Evolutionary conservation across 2,888 invertebrate species (phyloP), one percentile per base, ranked within the genome.

Genomic region (Gisinianus flammeolus): DNA sequence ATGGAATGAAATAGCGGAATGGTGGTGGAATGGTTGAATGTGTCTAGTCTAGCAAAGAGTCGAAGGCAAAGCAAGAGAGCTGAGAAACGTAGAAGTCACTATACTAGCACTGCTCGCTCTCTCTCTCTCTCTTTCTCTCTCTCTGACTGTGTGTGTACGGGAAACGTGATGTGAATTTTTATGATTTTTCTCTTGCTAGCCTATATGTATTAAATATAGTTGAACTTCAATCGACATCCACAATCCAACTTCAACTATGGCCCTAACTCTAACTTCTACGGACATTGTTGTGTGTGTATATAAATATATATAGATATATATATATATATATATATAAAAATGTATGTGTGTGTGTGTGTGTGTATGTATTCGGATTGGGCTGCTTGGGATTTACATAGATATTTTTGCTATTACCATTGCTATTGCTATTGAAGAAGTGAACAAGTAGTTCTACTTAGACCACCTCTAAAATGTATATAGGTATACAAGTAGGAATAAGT

Each of bases 81-180:
- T n/a, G 54, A 54, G n/a, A 16, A 16, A 30, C 28, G n/a, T 24
- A 22, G 10, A 26, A 6, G 12, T 66, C 66, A 31, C 5, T 28
- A n/a, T 24, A 24, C 26, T 4, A 10, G n/a, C n/a, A n/a, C n/a
- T n/a, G n/a, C n/a, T n/a, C n/a, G n/a, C n/a, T n/a, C n/a, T n/a
- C n/a, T n/a, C 33, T 35, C 69, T 24, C 75, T 52, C 67, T 67
- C 74, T 74, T 67, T 67, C 67, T 35, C 75, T 76, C 69, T 69
- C 52, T 75, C 67, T 76, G 76, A 76, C 68, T 76, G 76, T 76
- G 76, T 76, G 76, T 76, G 76, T 76, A 76, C 76, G 68, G 28
- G 22, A 69, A 68, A 76, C 76, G 76, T 76, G 76, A 76, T 69
- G 69, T 69, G 76, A 76, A 76, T 76, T 76, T 76, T 76, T 76